These are phyloP conservation scores for Danio choprae DNA, from an alignment of 2,797 vertebrate species.

Conservation along the genomic window DNA sequence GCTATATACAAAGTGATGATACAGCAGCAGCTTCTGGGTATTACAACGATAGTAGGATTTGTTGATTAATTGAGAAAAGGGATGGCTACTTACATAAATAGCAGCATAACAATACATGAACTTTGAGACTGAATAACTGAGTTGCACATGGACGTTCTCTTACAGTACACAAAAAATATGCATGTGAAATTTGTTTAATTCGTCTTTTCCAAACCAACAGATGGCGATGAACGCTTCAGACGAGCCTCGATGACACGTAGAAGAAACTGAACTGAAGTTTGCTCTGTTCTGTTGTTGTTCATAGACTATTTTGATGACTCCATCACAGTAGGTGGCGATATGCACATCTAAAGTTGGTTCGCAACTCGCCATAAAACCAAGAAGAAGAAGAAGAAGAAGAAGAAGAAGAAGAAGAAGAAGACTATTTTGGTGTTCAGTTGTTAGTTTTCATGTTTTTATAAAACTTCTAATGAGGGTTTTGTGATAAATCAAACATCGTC, in stretches of 20 bases:
- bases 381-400: no score
- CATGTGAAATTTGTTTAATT: neutral
- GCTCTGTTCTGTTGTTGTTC: neutral
- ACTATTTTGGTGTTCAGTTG: no score
- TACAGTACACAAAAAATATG: no score
- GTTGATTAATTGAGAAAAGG: neutral
- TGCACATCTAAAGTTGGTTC: no score
- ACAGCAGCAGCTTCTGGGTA: no score
- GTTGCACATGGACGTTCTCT: no score
- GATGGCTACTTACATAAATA: neutral
- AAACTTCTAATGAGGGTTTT: neutral
- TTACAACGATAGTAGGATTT: neutral
- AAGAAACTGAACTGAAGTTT: constrained; percentile 5
- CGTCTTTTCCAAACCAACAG: constrained; percentile 42
- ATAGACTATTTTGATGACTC: no score
- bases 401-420: no score
- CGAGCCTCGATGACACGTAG: neutral
- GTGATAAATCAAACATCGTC: neutral
- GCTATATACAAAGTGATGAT: no score
- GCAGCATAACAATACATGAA: neutral
- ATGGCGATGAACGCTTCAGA: constrained; percentile 13
- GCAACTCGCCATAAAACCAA: no score
- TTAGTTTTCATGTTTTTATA: neutral
- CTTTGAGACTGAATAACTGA: neutral
- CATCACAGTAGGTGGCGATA: no score